Evolutionary conservation across 2,797 vertebrate species (phyloP), one percentile per base, ranked within the genome.

Genomic region (Xenops minutus): DNA sequence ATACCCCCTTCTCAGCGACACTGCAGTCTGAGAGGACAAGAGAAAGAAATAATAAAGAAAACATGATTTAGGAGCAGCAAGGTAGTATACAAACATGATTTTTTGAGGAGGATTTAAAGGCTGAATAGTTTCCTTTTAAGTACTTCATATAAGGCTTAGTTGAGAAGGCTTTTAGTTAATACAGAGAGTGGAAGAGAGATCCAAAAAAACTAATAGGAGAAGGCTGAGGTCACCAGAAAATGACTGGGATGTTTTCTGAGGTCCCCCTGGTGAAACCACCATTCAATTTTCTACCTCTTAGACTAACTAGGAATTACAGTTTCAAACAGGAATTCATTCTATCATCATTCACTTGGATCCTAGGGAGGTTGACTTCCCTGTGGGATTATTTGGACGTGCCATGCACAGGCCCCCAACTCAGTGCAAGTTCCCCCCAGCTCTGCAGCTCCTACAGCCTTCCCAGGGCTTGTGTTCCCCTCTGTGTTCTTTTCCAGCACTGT

Each of bases 381-480:
- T 14, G 56, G 4, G 26, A 20, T 14, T 14, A 1, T 36, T 23
- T 36, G 52, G 37, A 11, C 9, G 20, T n/a, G 32, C 67, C 18
- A 2, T 1, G 10, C 16, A 5, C 9, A 24, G 17, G 19, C n/a
- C 9, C 43, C 12, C 5, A 14, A 0, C 12, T 46, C 6, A 2
- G 5, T 18, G 11, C 9, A 14, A 19, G 14, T 21, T 44, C 20
- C 24, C 67, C n/a, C 12, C 52, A 23, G 0, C 37, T 11, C 36
- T 21, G 1, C 34, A 41, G 18, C 61, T 61, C 69, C 37, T n/a
- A 15, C 23, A 72, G n/a, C 76, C 12, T 61, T 78, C 32, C 30
- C 43, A 66, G 30, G 22, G 7, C 14, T 81, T 11, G 1, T 1
- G 3, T 2, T 51, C 51, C 39, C 30, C 27, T 2, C 13, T 24